These are phyloP conservation scores for Isaurus tuberculatus DNA, from an alignment of 92 coral and sea anemone genomes.

Conservation along the genomic window DNA sequence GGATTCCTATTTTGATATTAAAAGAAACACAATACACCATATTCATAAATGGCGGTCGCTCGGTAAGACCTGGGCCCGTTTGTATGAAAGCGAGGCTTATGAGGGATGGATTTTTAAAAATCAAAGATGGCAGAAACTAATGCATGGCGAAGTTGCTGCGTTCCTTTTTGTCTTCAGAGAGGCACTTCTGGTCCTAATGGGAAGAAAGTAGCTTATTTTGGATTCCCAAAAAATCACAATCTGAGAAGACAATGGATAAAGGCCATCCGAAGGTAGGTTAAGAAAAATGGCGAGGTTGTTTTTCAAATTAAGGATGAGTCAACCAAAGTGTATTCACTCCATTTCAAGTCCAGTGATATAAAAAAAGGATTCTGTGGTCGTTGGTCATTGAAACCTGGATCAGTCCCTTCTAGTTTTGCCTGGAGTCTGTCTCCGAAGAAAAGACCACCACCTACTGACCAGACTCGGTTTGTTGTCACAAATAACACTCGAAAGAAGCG, in stretches of 20 bases:
- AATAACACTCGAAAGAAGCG: neutral
- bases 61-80: constrained; percentile 13
- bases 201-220: neutral
- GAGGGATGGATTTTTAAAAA: neutral
- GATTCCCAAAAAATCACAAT: neutral
- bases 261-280: constrained; percentile 24
- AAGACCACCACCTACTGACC: constrained; percentile 17
- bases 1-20: too few relatives aligned
- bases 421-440: constrained; percentile 48
- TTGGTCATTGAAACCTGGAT: constrained; percentile 21
- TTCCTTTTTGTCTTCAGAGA: constrained; percentile 35
- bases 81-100: neutral
- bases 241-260: constrained; percentile 4
- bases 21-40: too few relatives aligned
- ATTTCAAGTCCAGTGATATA: constrained; percentile 55
- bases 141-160: constrained; percentile 19
- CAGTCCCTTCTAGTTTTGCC: constrained; percentile 51
- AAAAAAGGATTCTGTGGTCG: constrained; percentile 52
- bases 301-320: constrained; percentile 5
- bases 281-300: neutral
- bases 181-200: constrained; percentile 21
- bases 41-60: constrained; percentile 3
- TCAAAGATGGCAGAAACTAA: neutral
- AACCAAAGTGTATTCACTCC: constrained; percentile 67
- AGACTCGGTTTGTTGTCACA: constrained; percentile 41